Base-by-base conservation (phyloP, 2,113 vertebrate genomes). In the Marmota monax region DNA sequence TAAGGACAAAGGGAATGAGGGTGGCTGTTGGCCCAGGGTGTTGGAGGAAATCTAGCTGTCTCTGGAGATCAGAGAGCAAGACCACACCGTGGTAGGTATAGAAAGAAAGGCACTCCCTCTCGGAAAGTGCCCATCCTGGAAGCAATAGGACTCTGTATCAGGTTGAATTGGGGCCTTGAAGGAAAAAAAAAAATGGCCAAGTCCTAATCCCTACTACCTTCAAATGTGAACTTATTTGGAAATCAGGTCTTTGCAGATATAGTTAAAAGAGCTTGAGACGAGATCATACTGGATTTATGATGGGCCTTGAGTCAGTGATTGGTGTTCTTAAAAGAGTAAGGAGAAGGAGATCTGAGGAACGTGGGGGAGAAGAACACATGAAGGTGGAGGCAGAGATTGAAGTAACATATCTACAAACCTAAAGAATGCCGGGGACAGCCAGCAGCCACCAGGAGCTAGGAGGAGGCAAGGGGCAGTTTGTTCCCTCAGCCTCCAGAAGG, bases 281-380 rank as follows among this genome's bases (percentile, higher is more conserved):
- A 63, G 25, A 63, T 63, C 61, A 63, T 63, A 63, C 9, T 25
- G 22, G 23, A 63, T 27, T 58, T 39, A 88, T 27, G 53, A 53
- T 22, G 5, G n/a, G 3, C 5, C 11, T 23, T 27, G 45, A 73
- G 25, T 42, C 53, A 37, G 29, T 14, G 7, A 58, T 25, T 34
- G 42, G 34, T 27, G 20, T 58, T 29, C 27, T 48, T 8, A 37
- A 5, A 34, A 9, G 76, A 79, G 67, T n/a, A 13, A 65, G 34
- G 45, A 74, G 13, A 53, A 27, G 92, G 58, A 13, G 34, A 45
- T 27, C 23, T 29, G 74, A 58, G 63, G 16, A 10, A 45, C 29
- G 0, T 4, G 0, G 0, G 37, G 37, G 3, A 20, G 29, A 27
- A 45, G 53, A 11, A 25, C 17, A 6, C 0, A 0, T 11, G 42